A percentile compares a stretch with the other conserved stretches of the same genome.
These are phyloP conservation scores for Grapholita molesta DNA, from an alignment of 1,140 invertebrate genomes.

Conservation along the genomic window DNA sequence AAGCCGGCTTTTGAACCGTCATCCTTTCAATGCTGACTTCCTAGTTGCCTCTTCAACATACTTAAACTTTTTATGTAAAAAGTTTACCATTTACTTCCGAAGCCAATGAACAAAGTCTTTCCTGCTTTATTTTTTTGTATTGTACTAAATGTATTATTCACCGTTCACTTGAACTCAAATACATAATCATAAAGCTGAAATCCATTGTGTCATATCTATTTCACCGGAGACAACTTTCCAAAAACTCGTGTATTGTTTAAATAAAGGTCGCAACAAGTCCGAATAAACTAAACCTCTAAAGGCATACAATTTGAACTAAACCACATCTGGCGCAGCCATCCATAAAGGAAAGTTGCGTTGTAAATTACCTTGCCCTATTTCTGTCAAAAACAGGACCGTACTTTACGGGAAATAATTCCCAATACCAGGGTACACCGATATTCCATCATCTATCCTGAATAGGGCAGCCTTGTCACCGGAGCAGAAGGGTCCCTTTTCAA, in stretches of 20 bases:
- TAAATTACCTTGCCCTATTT: constrained; percentile 39
- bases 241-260: constrained; percentile 21
- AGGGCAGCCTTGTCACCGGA: constrained; percentile 32
- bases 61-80: constrained; percentile 17
- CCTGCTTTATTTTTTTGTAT: not conserved
- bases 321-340: constrained; percentile 18
- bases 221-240: not conserved
- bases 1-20: constrained; percentile 23
- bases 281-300: constrained; percentile 21
- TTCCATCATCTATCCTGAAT: constrained; percentile 47
- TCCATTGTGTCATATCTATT: not conserved
- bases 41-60: constrained; percentile 14
- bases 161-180: not conserved
- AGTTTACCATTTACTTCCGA: not conserved
- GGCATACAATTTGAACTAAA: constrained; percentile 23
- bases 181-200: not conserved
- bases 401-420: constrained; percentile 34
- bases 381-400: constrained; percentile 38
- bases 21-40: constrained; percentile 20
- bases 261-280: constrained; percentile 22
- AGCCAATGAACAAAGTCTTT: not conserved
- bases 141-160: not conserved
- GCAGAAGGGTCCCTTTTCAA: constrained; percentile 38
- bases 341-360: constrained; percentile 25
- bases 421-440: constrained; percentile 40